phyloP scores from a whole-genome alignment of 2,113 vertebrate species.

The Erpornis zantholeuca region DNA sequence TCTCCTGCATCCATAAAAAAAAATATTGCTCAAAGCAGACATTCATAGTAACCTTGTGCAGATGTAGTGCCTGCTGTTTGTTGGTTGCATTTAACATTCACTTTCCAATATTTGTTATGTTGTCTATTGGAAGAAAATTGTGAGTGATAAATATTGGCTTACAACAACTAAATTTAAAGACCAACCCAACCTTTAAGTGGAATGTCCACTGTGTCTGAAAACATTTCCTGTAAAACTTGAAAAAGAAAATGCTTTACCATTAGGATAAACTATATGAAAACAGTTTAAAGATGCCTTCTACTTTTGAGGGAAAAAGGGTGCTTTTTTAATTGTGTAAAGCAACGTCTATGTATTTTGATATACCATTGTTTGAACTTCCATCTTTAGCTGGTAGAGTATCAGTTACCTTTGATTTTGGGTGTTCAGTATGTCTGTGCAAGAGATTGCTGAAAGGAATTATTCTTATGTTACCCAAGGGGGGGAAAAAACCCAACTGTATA shows the following conservation, averaged over 20 bases:
- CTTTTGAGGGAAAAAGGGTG: constrained; percentile 78
- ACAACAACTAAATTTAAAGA: constrained; percentile 7
- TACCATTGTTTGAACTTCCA: constrained; percentile 93
- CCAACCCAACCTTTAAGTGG: constrained; percentile 41
- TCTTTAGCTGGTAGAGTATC: constrained; percentile 80
- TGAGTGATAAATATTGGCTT: constrained; percentile 36
- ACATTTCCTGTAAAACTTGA: constrained; percentile 93
- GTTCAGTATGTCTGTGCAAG: constrained; percentile 69
- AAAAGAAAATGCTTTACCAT: constrained; percentile 71
- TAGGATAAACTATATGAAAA: constrained; percentile 66
- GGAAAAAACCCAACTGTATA: constrained; percentile 42
- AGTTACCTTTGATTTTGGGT: constrained; percentile 64
- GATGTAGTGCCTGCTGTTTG: constrained; percentile 39
- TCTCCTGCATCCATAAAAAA: constrained; percentile 53
- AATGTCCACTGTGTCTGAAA: constrained; percentile 58
- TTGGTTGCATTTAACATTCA: constrained; percentile 35
- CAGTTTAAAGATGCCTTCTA: constrained; percentile 76
- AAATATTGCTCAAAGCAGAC: constrained; percentile 23
- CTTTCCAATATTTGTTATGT: neutral
- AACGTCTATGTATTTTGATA: constrained; percentile 76
- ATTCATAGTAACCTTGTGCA: constrained; percentile 37
- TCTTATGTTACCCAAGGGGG: constrained; percentile 66
- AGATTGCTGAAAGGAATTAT: constrained; percentile 64
- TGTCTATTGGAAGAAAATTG: constrained; percentile 38
- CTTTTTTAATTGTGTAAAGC: constrained; percentile 76